phyloP scores from a whole-genome alignment of 2,888 invertebrate species.

The Fabriciana adippe region DNA sequence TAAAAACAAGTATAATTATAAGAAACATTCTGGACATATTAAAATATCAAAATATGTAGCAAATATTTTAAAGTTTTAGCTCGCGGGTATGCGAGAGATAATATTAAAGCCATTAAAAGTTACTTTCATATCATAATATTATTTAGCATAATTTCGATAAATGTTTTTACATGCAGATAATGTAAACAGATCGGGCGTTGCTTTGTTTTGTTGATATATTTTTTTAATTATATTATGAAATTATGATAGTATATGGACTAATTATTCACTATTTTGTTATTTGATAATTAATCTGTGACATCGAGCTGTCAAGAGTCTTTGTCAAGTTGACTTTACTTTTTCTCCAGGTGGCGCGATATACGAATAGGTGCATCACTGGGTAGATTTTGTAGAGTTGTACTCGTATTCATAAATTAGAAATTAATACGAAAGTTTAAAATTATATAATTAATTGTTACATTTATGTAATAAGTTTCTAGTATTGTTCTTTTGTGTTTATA shows the following conservation, averaged over 20 bases:
- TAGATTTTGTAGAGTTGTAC: no score
- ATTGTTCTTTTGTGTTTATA: no score
- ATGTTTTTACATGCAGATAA: conserved; percentile 34
- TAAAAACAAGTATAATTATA: background rate
- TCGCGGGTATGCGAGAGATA: conserved; percentile 7
- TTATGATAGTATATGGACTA: no score
- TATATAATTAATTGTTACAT: no score
- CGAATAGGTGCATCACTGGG: no score
- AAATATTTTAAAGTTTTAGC: conserved; percentile 6
- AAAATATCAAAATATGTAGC: conserved; percentile 7
- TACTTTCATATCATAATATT: conserved; percentile 30
- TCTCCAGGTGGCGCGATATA: no score
- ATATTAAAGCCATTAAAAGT: conserved; percentile 10
- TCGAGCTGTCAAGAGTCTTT: no score
- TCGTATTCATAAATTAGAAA: no score
- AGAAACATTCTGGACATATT: background rate
- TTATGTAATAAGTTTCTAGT: no score
- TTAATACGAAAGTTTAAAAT: no score
- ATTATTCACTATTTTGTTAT: no score
- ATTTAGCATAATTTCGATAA: conserved; percentile 33
- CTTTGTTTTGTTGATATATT: conserved; percentile 16
- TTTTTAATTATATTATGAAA: background rate
- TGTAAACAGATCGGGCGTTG: conserved; percentile 24
- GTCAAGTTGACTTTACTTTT: background rate
- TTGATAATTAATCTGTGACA: no score